Conservation (phyloP, 2,797 vertebrate genomes). For the Arctocebus calabarensis region DNA sequence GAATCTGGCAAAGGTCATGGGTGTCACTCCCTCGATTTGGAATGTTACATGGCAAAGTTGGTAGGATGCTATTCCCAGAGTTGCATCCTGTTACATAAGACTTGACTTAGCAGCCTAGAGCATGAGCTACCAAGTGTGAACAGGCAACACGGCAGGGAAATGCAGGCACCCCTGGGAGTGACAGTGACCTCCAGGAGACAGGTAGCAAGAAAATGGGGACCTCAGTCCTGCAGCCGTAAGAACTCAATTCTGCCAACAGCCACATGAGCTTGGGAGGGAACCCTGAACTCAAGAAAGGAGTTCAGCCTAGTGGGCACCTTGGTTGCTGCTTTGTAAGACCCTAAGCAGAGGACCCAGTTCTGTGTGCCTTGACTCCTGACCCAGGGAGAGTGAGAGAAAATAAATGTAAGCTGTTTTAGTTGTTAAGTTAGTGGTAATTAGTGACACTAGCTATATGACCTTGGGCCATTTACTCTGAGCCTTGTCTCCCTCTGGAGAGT, state of each 20-base stretch:
- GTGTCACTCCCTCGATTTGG: background rate
- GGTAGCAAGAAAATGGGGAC: fast-evolving
- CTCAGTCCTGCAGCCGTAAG: background rate
- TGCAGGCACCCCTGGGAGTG: background rate
- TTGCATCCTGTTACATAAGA: fast-evolving
- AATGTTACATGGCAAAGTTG: background rate
- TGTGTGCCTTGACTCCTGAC: too few relatives aligned
- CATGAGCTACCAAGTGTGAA: fast-evolving
- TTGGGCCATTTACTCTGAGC: too few relatives aligned
- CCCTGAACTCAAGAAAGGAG: background rate
- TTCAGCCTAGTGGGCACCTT: background rate
- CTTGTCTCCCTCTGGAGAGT: background rate
- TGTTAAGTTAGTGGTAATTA: too few relatives aligned
- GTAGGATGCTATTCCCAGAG: fast-evolving
- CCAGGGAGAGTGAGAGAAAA: background rate
- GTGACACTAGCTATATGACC: background rate
- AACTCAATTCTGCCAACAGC: background rate
- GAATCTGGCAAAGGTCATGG: fast-evolving
- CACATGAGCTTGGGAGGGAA: background rate
- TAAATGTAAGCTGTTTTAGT: too few relatives aligned
- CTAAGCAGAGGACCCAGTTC: background rate
- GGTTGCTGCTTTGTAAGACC: too few relatives aligned
- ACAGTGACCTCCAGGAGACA: fast-evolving
- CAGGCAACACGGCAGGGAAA: fast-evolving
- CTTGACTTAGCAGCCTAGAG: too few relatives aligned